phyloP scores from a whole-genome alignment of 1,140 invertebrate genomes.

The Drosophila parvula region DNA sequence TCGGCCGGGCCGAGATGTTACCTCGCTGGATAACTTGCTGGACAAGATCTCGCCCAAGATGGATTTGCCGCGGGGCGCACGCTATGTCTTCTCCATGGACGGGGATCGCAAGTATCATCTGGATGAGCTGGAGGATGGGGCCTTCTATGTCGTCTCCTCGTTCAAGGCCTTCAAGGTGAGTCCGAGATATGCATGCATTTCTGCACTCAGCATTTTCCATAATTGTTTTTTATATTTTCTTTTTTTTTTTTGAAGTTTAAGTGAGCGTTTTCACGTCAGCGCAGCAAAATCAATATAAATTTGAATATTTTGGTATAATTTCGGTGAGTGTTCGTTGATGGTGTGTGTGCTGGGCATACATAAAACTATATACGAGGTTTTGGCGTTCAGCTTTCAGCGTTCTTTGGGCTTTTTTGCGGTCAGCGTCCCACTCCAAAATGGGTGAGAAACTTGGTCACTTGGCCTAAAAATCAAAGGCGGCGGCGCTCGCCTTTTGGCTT shows the following conservation, averaged over 20 bases:
- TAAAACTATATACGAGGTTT: slow-evolving; percentile 61
- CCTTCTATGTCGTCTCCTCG: slow-evolving; percentile 95
- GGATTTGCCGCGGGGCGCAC: slow-evolving; percentile 92
- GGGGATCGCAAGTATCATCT: slow-evolving; percentile 92
- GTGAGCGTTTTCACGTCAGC: slow-evolving; percentile 65
- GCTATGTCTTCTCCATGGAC: slow-evolving; percentile 96
- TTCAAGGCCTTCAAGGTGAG: slow-evolving; percentile 96
- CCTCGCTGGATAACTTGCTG: slow-evolving; percentile 93
- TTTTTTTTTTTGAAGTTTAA: slow-evolving; percentile 57
- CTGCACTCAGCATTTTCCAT: slow-evolving; percentile 22
- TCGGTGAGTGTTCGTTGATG: slow-evolving; percentile 23
- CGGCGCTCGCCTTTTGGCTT: slow-evolving; percentile 49
- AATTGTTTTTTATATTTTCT: slow-evolving; percentile 22
- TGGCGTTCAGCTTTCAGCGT: slow-evolving; percentile 22
- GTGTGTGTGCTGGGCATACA: slow-evolving; percentile 33
- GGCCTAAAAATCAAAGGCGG: slow-evolving; percentile 70
- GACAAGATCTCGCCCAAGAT: slow-evolving; percentile 93
- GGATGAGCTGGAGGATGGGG: slow-evolving; percentile 94
- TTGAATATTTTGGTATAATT: slow-evolving; percentile 82
- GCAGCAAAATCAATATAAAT: slow-evolving; percentile 77
- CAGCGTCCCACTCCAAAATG: slow-evolving; percentile 39
- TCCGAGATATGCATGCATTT: slow-evolving; percentile 48
- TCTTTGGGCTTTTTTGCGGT: slow-evolving; percentile 57
- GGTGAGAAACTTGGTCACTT: slow-evolving; percentile 60
- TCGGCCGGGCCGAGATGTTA: slow-evolving; percentile 93